Percentiles rank a stretch among this genome's conserved stretches.
These are phyloP conservation scores for Lampris megalopsis DNA, from an alignment of 2,113 vertebrate species.

Conservation along the genomic window DNA sequence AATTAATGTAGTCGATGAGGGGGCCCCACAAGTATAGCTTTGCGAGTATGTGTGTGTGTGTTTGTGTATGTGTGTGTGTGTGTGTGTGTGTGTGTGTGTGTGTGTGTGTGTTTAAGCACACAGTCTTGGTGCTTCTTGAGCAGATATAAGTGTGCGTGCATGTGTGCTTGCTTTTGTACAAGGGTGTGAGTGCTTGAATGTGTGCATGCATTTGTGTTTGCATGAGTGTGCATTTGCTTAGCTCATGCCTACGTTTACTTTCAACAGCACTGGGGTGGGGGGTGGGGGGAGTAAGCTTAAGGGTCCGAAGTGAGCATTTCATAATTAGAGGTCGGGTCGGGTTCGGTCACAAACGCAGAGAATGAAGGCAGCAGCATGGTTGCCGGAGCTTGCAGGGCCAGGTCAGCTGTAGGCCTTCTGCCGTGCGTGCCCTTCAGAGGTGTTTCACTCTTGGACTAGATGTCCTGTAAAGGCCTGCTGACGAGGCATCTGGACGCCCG, in stretches of 20 bases:
- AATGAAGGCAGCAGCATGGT: neutral
- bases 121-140: neutral
- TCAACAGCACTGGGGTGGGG: conserved; percentile 1
- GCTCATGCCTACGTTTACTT: neutral
- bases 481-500: neutral
- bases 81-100: too few relatives aligned
- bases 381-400: too few relatives aligned
- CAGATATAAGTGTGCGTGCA: conserved; percentile 30
- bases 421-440: too few relatives aligned
- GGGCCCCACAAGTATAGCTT: too few relatives aligned
- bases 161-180: neutral
- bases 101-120: too few relatives aligned
- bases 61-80: too few relatives aligned
- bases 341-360: conserved; percentile 29
- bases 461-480: conserved; percentile 36
- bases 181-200: neutral
- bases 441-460: neutral
- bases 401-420: too few relatives aligned
- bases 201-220: neutral
- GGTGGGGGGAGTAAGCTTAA: conserved; percentile 25
- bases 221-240: neutral
- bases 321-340: conserved; percentile 36
- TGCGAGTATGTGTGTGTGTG: too few relatives aligned
- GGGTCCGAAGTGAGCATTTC: conserved; percentile 30
- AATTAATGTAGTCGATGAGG: too few relatives aligned